These are phyloP conservation scores for Gymnothorax reevesii DNA, from an alignment of 2,797 vertebrate species.

Conservation along the genomic window DNA sequence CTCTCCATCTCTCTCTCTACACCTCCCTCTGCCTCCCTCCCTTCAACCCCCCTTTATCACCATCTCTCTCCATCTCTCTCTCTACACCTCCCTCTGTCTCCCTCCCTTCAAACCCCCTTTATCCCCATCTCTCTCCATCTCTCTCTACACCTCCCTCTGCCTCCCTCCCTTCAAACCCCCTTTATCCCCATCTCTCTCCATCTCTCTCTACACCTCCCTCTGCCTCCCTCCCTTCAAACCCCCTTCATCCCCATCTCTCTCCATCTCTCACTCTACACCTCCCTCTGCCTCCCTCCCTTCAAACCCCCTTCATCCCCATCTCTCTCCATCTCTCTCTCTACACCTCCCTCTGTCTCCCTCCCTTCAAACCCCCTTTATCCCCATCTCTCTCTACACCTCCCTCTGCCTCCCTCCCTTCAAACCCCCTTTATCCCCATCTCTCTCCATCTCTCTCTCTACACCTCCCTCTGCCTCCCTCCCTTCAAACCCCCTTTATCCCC, in stretches of 20 bases:
- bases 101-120: neutral
- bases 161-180: too few relatives aligned
- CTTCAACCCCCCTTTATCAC: too few relatives aligned
- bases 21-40: neutral
- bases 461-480: neutral
- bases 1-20: neutral
- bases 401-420: too few relatives aligned
- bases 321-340: too few relatives aligned
- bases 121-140: neutral
- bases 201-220: neutral
- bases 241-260: neutral
- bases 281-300: too few relatives aligned
- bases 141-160: neutral
- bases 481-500: neutral
- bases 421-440: neutral
- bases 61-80: neutral
- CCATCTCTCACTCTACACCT: neutral
- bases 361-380: neutral
- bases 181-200: neutral
- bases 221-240: neutral
- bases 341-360: neutral
- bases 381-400: neutral
- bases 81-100: neutral
- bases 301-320: neutral
- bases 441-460: too few relatives aligned